Evolutionary conservation across 2,113 vertebrate species (phyloP).

Genomic region (Dipodomys stephensi): DNA sequence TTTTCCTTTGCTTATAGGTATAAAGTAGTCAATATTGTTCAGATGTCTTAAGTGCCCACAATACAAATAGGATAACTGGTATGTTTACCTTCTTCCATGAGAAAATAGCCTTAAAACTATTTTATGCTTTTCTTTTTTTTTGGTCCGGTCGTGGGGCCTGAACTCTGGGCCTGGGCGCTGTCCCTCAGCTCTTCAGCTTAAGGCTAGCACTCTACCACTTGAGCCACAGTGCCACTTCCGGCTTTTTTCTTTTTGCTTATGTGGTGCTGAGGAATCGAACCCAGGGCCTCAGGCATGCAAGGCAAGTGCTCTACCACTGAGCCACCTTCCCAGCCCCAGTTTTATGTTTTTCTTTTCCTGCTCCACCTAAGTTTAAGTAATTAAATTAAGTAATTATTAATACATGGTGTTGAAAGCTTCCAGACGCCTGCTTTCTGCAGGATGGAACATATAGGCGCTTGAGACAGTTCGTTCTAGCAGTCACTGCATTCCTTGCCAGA

Average conservation of each 20-base stretch:
- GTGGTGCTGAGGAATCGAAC: too few relatives aligned
- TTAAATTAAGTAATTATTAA: not conserved
- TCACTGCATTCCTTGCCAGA: not conserved
- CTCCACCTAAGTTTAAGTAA: not conserved
- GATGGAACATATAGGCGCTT: not conserved
- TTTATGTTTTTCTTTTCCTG: too few relatives aligned
- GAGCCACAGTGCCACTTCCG: too few relatives aligned
- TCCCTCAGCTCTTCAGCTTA: too few relatives aligned
- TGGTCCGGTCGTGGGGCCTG: too few relatives aligned
- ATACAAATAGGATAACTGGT: not conserved
- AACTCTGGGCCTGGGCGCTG: too few relatives aligned
- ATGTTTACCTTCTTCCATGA: not conserved
- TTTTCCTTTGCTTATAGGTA: not conserved
- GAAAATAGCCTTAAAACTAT: not conserved
- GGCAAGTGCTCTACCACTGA: too few relatives aligned
- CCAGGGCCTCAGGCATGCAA: too few relatives aligned
- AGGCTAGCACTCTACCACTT: too few relatives aligned
- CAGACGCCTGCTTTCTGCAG: not conserved
- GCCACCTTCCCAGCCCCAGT: too few relatives aligned
- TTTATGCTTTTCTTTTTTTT: slow-evolving; percentile 17
- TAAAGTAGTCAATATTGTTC: slow-evolving; percentile 24
- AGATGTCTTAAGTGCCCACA: not conserved
- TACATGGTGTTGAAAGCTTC: slow-evolving; percentile 11
- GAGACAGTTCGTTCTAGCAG: not conserved
- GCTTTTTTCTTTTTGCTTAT: too few relatives aligned